Evolutionary conservation across 2,888 invertebrate genomes (phyloP), one percentile per base, ranked within the genome.

Genomic region (Disparrhopalites patrizii): DNA sequence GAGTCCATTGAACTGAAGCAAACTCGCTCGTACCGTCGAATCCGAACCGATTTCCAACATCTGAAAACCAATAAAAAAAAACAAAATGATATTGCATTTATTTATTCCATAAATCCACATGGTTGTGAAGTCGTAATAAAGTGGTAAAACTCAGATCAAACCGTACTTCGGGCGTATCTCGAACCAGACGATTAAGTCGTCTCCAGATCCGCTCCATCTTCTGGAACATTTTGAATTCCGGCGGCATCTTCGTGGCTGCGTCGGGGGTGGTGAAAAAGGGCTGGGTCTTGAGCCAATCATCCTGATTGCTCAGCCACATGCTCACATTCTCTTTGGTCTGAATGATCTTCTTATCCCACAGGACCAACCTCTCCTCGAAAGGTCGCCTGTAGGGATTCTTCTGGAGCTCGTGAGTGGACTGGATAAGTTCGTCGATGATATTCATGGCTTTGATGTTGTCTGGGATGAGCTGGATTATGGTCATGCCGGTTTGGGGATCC

Each of bases 181-280:
- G 79, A 0, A 89, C 89, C 3, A 83, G 80, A 69, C 86, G 83
- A 88, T 90, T 90, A 52, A 91, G 85, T 67, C 90, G 81, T 62
- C 86, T 82, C 91, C 91, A 91, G 69, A 86, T 86, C 38, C 89
- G 83, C 77, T 90, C 89, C 84, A 91, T 88, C 8, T 87, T 86
- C 40, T 84, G 84, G 77, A 89, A 91, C 76, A 90, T 89, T 77
- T 90, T 89, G 18, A 87, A 85, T 78, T 91, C 91, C 4, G 85
- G 80, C 0, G 91, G 90, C 76, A 92, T 58, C 62, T 61, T 66
- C 1, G 38, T 52, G 10, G 50, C 52, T 18, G 67, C 60, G 33
- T 62, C 60, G 18, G 58, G 62, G 18, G 56, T 10, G 23, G 57
- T 47, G 58, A 75, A 73, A 15, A 36, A 55, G 0, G 68, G 66